A percentile compares a stretch with the other conserved stretches of the same genome.
Evolutionary conservation across 2,113 vertebrate genomes (phyloP).

Genomic region (Hiodon alosoides): DNA sequence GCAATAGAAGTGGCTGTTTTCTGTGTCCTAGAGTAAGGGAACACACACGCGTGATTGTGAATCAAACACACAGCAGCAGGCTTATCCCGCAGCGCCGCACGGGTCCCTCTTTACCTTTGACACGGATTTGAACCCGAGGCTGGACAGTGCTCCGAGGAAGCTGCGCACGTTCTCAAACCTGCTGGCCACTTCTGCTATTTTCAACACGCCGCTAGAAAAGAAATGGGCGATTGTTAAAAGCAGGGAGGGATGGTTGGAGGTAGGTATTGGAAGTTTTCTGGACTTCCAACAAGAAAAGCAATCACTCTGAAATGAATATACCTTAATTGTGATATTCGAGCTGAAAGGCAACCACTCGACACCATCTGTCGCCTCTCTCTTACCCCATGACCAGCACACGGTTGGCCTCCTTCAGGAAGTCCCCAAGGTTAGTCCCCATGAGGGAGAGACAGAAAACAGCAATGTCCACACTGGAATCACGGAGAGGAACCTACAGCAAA

Average conservation of each 20-base stretch:
- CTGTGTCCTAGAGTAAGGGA: slow-evolving; percentile 64
- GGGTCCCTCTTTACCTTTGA: slow-evolving; percentile 67
- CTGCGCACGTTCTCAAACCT: slow-evolving; percentile 70
- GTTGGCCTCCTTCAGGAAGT: slow-evolving; percentile 85
- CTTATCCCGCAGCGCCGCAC: not conserved
- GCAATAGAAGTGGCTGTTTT: slow-evolving; percentile 76
- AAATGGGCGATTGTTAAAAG: not conserved
- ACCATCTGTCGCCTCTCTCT: not conserved
- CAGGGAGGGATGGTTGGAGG: not conserved
- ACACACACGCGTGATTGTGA: not conserved
- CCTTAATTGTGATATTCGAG: not conserved
- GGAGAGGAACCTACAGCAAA: slow-evolving; percentile 73
- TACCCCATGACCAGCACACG: slow-evolving; percentile 81
- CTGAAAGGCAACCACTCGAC: not conserved
- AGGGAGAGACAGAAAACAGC: slow-evolving; percentile 89
- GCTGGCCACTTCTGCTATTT: slow-evolving; percentile 89
- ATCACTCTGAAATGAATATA: too few relatives aligned
- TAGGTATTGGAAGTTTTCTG: too few relatives aligned
- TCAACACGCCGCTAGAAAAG: slow-evolving; percentile 70
- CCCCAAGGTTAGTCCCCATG: slow-evolving; percentile 88
- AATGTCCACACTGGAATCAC: slow-evolving; percentile 69
- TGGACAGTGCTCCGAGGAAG: slow-evolving; percentile 64
- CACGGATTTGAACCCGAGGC: slow-evolving; percentile 74
- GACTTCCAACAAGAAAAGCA: too few relatives aligned
- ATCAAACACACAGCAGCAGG: not conserved